phyloP scores from a whole-genome alignment of 2,113 vertebrate species.

The Callaeas wilsoni region DNA sequence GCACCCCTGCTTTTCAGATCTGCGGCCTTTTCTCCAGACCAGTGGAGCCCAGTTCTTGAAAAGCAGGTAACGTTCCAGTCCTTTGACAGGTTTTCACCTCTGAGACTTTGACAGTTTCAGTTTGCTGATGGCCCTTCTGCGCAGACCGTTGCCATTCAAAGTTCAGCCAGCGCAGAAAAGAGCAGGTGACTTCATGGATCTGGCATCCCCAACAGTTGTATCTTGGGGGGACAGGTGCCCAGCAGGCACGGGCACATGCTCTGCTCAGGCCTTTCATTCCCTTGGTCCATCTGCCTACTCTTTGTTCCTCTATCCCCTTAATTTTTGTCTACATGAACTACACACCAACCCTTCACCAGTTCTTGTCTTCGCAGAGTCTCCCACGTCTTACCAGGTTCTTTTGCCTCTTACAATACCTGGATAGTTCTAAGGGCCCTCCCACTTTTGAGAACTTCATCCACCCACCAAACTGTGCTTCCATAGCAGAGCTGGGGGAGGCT shows the following conservation, averaged over 20 bases:
- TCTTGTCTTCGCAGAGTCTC: background rate
- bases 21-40: background rate
- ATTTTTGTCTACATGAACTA: background rate
- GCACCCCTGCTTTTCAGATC: background rate
- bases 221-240: too few relatives aligned
- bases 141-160: background rate
- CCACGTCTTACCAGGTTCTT: background rate
- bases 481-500: background rate
- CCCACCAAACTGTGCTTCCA: background rate
- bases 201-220: background rate
- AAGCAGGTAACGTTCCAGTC: background rate
- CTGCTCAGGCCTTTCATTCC: background rate
- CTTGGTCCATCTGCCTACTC: background rate
- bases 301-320: background rate
- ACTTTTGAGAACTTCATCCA: background rate
- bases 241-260: fast-evolving
- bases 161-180: background rate
- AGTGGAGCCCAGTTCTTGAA: background rate
- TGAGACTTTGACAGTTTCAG: background rate
- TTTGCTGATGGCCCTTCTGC: background rate
- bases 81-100: background rate
- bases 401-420: background rate
- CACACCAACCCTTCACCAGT: background rate
- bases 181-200: background rate
- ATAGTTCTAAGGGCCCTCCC: background rate